Base-by-base conservation (phyloP, 2,113 vertebrate species). In the Marcusenius ussheri region DNA sequence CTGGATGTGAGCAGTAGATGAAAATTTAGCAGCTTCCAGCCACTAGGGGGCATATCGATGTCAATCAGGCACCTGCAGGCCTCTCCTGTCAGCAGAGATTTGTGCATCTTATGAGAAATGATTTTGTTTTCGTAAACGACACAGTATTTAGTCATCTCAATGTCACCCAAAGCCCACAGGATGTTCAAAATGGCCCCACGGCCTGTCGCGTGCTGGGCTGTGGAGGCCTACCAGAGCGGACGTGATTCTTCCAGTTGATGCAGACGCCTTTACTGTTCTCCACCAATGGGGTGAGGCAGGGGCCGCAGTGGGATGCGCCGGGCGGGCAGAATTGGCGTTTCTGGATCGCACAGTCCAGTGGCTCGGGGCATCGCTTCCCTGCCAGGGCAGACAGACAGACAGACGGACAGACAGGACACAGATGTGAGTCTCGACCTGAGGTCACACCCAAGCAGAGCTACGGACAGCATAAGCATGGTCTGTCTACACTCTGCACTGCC, bases 271-370 rank as follows among this genome's bases (percentile, higher is more conserved):
- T 91, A 1, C 88, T 24, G 0, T 96, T 94, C 90, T 99, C 97
- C 86, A 90, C 92, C 91, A 97, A 95, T 1, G 93, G 39, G 1
- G 89, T 11, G 49, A 96, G 93, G 91, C 98, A 99, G 83, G 96
- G 96, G 31, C 98, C 98, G 0, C 98, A 99, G 91, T 90, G 27
- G 0, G 93, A 92, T 0, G 96, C 96, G 0, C 96, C 97, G 0
- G 89, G 90, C 0, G 80, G 91, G 92, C 97, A 99, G 84, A 95
- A 92, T 2, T 95, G 91, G 0, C 97, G 94, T 77, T 96, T 91
- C 92, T 93, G 93, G 90, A 93, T 93, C 87, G 94, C 93, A 91
- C 98, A 98, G 92, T 97, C 95, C 91, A 97, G 89, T 87, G 91
- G 95, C 45, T 90, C 90, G 0, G 96, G 97, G 91, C 97, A 98